These are phyloP conservation scores for Polyploca ridens DNA, from an alignment of 2,888 invertebrate species.

Conservation along the genomic window DNA sequence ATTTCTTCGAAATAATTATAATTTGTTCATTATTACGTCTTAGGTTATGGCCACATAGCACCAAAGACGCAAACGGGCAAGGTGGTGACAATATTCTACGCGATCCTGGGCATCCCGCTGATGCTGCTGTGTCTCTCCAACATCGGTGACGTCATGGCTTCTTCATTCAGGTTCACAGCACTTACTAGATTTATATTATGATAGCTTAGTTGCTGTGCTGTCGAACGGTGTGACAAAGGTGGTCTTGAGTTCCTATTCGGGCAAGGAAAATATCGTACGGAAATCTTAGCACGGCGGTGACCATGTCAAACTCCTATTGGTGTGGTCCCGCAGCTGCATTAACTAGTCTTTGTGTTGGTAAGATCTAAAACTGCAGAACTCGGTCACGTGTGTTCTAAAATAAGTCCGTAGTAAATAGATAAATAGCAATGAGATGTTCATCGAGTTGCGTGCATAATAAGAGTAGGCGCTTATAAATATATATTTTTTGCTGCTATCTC, in stretches of 20 bases:
- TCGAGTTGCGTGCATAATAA: not conserved
- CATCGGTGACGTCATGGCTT: conserved; percentile 97
- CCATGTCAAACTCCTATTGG: too few relatives aligned
- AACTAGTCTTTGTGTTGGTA: too few relatives aligned
- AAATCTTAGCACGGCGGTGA: too few relatives aligned
- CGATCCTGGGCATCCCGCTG: conserved; percentile 96
- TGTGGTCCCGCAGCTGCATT: too few relatives aligned
- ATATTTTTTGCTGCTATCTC: too few relatives aligned
- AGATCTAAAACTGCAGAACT: too few relatives aligned
- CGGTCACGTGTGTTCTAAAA: too few relatives aligned
- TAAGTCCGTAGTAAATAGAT: not conserved
- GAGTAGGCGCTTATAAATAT: not conserved
- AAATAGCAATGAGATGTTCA: not conserved
- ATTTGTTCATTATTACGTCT: conserved; percentile 26
- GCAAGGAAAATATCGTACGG: too few relatives aligned
- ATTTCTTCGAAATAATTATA: not conserved
- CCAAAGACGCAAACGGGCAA: conserved; percentile 97
- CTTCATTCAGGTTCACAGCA: conserved; percentile 88
- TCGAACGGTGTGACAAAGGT: too few relatives aligned
- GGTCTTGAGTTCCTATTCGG: too few relatives aligned
- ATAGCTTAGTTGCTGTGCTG: too few relatives aligned
- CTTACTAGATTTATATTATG: too few relatives aligned
- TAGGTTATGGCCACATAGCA: conserved; percentile 97
- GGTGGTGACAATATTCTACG: conserved; percentile 97
- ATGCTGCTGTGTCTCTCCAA: conserved; percentile 97